These are phyloP conservation scores for Pipa parva DNA, from an alignment of 2,113 vertebrate species.

Conservation along the genomic window DNA sequence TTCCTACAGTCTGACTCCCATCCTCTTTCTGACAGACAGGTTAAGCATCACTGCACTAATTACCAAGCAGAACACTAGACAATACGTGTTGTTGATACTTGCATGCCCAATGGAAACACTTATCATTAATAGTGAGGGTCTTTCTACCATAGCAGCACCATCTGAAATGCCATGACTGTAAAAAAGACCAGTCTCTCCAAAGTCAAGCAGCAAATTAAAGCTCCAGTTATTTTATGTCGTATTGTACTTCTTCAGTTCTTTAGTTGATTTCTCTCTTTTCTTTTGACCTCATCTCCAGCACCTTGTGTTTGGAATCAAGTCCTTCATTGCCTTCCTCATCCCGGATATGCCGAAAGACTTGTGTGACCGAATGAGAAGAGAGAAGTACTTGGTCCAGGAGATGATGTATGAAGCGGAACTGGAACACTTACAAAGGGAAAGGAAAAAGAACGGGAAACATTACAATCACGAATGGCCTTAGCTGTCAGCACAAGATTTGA, in stretches of 20 bases:
- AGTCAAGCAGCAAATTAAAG: no score
- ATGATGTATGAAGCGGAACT: conserved; percentile 87
- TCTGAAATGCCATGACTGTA: no score
- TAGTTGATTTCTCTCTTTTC: conserved; percentile 36
- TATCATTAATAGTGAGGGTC: no score
- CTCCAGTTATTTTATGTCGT: conserved; percentile 44
- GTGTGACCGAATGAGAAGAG: conserved; percentile 73
- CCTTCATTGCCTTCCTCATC: conserved; percentile 79
- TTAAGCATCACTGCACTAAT: no score
- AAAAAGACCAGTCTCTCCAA: no score
- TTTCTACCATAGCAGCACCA: no score
- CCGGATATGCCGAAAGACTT: conserved; percentile 76
- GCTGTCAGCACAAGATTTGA: conserved; percentile 34
- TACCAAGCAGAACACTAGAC: no score
- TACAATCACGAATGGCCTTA: conserved; percentile 99
- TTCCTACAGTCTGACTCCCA: no score
- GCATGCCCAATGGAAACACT: no score
- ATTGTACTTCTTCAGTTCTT: no score
- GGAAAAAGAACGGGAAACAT: conserved; percentile 88
- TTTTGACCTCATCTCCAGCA: conserved; percentile 57
- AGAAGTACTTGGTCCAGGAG: conserved; percentile 77
- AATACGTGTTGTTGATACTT: no score
- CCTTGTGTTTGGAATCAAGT: conserved; percentile 77
- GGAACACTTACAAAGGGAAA: conserved; percentile 88
- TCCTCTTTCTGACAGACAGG: no score